Evolutionary conservation across 2,888 invertebrate genomes (phyloP), one percentile per base, ranked within the genome.

Genomic region (Eretmocerus hayati): DNA sequence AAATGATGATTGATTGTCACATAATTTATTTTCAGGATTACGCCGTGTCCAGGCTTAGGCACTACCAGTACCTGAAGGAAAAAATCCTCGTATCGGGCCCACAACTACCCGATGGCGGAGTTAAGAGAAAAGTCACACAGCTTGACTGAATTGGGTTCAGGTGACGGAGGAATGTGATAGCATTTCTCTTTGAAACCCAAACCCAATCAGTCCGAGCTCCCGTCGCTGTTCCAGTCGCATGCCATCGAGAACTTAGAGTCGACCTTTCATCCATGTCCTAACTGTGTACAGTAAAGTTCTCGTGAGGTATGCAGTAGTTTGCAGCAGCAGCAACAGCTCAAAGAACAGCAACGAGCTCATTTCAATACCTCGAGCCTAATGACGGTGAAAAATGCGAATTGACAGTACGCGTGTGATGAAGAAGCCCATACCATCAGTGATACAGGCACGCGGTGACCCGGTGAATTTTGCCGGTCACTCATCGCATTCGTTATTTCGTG

Each of bases 11-110:
- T 16, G n/a, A 4, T 48, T 72, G 67, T 1, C 68, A 16, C 20
- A 38, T 19, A 18, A 8, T 13, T 16, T 16, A 4, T 48, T 72
- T 67, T 1, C 68, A 86, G 85, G 85, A 85, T 65, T 85, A 84
- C 65, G 83, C 80, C 0, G 70, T 77, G 0, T 76, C 77, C 6
- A 73, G 85, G 51, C 65, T 84, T 35, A 79, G 80, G 32, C 77
- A 76, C 9, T 86, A 85, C 68, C 75, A 77, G 42, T 69, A 76
- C n/a, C 67, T 81, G 5, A 83, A 83, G 58, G 76, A 78, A 30
- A 80, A 81, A 42, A 59, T 72, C 16, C 40, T 65, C 2, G 56
- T 58, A 18, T 61, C 63, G 19, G 62, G 56, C 3, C 55, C 59
- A 6, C 48, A 48, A n/a, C 46, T 54, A 15, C 58, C 55, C 16